Evolutionary conservation across 1,140 invertebrate species (phyloP), one percentile per base, ranked within the genome.

Genomic region (Leptopilina boulardi): DNA sequence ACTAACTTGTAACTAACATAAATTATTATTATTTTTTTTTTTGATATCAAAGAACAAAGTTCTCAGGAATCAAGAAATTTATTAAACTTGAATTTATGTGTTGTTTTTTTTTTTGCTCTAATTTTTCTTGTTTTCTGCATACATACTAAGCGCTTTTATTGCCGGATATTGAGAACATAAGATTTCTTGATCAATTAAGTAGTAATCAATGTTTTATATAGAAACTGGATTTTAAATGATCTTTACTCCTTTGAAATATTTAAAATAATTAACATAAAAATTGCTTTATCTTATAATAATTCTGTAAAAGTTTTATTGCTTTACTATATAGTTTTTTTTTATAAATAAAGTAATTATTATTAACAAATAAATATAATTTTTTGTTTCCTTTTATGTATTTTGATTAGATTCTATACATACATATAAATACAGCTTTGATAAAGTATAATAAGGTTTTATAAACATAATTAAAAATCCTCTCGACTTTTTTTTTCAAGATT

Each of bases 111-210:
- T 51, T n/a, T 51, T 51, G 18, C 15, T 18, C 47, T 51, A 18
- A 51, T 51, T 51, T 47, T n/a, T 51, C 47, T 51, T 18, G 47
- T 51, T 51, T 51, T 51, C 47, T 51, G 47, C 15, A 51, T 51
- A 51, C 15, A 51, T 51, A 51, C 42, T 51, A 18, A 51, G 15
- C 47, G n/a, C 15, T 51, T 51, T 51, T 51, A 51, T 51, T 51
- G 18, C 13, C 47, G n/a, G 47, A 47, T n/a, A 47, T 47, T 42
- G 8, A 11, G 13, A 42, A 13, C 41, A 3, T 11, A 47, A 47
- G 44, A 51, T 51, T 18, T 51, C 47, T 51, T 51, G 47, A 15
- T 18, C 47, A 51, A 51, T 51, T 51, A 51, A 51, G 15, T 6
- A 51, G n/a, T 51, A 51, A 51, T 51, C 47, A 18, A 51, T 51